These are phyloP conservation scores for Abrostola tripartita DNA, from an alignment of 2,888 invertebrate species.

Conservation along the genomic window DNA sequence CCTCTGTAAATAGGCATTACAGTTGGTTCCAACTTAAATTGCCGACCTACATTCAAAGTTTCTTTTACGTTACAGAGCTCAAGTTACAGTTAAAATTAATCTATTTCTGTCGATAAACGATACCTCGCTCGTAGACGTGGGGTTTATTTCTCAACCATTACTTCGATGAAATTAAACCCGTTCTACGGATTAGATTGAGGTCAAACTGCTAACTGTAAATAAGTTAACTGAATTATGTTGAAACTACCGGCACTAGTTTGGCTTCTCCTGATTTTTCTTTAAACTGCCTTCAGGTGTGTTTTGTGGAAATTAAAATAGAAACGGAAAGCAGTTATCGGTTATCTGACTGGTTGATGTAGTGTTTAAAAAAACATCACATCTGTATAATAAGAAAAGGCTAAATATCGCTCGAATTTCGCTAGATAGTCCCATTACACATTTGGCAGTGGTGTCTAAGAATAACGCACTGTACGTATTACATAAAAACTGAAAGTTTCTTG, in stretches of 20 bases:
- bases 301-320: no score
- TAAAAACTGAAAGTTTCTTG: no score
- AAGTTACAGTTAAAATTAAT: constrained; percentile 42
- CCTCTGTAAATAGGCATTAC: not conserved
- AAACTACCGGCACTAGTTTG: not conserved
- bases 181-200: constrained; percentile 19
- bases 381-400: no score
- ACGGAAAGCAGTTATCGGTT: no score
- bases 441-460: no score
- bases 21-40: not conserved
- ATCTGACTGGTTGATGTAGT: no score
- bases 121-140: constrained; percentile 25
- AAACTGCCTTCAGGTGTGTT: no score
- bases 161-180: constrained; percentile 35
- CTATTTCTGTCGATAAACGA: constrained; percentile 37
- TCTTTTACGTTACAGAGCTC: constrained; percentile 27
- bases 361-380: no score
- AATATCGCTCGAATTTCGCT: no score
- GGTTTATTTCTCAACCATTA: constrained; percentile 38
- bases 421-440: no score
- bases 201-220: constrained; percentile 17
- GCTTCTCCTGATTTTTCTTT: not conserved
- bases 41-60: constrained; percentile 10
- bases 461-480: no score
- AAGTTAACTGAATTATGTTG: constrained; percentile 14